Base-by-base conservation (phyloP, 92 coral and sea anemone species). In the Bergia sp. region DNA sequence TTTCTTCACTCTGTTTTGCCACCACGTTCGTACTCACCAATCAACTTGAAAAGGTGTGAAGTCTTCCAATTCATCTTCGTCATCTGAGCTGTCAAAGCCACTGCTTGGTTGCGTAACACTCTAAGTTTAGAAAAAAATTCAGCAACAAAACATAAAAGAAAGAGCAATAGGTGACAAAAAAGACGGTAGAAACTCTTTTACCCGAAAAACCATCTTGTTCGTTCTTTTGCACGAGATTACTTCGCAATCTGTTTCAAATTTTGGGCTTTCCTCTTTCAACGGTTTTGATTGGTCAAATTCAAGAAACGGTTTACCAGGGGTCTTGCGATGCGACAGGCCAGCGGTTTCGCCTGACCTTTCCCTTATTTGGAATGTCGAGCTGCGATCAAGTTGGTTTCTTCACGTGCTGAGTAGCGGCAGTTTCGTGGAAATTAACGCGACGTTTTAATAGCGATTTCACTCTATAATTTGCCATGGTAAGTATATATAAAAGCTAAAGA, bases 1-100 rank as follows among this genome's bases (percentile, higher is more conserved):
- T 75, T n/a, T 29, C 80, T 75, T 2, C 18, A 38, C 4, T 75
- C 11, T 71, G 36, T 16, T 7, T 8, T 13, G 57, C 57, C 13
- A 50, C 11, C 57, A 53, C 43, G 15, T 29, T 29, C 29, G 29
- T 20, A 75, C 89, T 44, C 86, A 95, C 98, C 98, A 95, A 89
- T 91, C 95, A 20, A 95, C 88, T 57, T 93, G 94, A 29, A 95
- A 82, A 87, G 98, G 92, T 47, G 93, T 73, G 71, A 82, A 49
- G 47, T 90, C 87, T 88, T 92, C 96, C 66, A 82, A 82, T 45
- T 45, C 77, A 7, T 85, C 91, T 40, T 55, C 98, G 2, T 94
- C 96, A 13, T 94, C 96, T 5, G 98, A 94, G 86, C 96, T 95
- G 89, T 95, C 98, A 81, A 95, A 95, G 36, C 88, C 98, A 81